Percentiles rank a stretch among this genome's conserved stretches.
Evolutionary conservation across 2,113 vertebrate species (phyloP).

Genomic region (Ariopsis seemanni): DNA sequence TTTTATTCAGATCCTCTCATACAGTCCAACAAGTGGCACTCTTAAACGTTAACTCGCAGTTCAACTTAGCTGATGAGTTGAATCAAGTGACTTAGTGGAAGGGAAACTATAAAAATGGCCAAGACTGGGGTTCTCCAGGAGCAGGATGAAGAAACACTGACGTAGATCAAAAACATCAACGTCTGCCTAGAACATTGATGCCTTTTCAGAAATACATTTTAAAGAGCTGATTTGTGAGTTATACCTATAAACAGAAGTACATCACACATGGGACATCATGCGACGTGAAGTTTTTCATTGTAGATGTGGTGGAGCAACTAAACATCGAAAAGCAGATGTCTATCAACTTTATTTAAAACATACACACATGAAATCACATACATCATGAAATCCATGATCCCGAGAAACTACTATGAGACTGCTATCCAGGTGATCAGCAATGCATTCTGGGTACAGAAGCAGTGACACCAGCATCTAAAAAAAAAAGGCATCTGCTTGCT

Average conservation of each 20-base stretch:
- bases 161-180: neutral
- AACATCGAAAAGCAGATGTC: neutral
- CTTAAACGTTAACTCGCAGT: neutral
- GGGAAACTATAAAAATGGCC: neutral
- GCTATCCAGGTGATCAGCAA: neutral
- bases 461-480: neutral
- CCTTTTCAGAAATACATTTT: neutral
- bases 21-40: neutral
- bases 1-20: neutral
- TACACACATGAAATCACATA: constrained; percentile 18
- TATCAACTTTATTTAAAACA: constrained; percentile 10
- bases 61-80: neutral
- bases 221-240: neutral
- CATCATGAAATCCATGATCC: neutral
- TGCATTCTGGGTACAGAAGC: constrained; percentile 16
- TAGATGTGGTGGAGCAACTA: neutral
- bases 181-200: neutral
- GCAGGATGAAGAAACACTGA: neutral
- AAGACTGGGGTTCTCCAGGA: neutral
- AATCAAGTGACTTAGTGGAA: neutral
- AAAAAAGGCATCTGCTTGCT: neutral
- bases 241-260: neutral
- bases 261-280: constrained; percentile 10
- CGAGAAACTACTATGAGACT: neutral
- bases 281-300: constrained; percentile 28